Evolutionary conservation across 2,888 invertebrate species (phyloP).

Genomic region (Folsomia manolachei): DNA sequence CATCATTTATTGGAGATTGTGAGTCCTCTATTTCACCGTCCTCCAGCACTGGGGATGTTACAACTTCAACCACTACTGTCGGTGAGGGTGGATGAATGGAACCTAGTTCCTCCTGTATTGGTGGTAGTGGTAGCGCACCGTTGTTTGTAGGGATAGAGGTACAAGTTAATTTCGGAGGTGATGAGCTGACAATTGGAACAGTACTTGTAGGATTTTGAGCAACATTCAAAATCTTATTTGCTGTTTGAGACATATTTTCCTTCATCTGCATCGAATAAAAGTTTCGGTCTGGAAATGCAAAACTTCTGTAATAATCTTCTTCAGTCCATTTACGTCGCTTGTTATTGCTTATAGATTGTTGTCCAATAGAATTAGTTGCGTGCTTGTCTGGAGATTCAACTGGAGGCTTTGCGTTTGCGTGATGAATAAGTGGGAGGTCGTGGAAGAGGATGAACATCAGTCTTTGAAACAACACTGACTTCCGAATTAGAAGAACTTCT

Average conservation of each 20-base stretch:
- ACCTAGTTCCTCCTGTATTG: too few relatives aligned
- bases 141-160: too few relatives aligned
- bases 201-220: too few relatives aligned
- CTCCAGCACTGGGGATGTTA: too few relatives aligned
- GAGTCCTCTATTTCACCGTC: too few relatives aligned
- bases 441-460: too few relatives aligned
- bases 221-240: constrained; percentile 3
- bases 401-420: constrained; percentile 22
- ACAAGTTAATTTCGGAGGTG: background rate
- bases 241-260: background rate
- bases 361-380: constrained; percentile 9
- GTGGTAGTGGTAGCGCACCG: too few relatives aligned
- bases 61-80: background rate
- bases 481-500: background rate
- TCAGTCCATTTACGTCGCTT: constrained; percentile 29
- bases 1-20: too few relatives aligned
- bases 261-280: background rate
- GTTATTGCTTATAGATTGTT: constrained; percentile 28
- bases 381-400: too few relatives aligned
- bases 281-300: constrained; percentile 15
- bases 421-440: too few relatives aligned
- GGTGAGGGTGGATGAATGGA: background rate
- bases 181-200: background rate
- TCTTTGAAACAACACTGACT: too few relatives aligned
- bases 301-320: background rate